Evolutionary conservation across 2,888 invertebrate species (phyloP).

Genomic region (Agrochola litura): DNA sequence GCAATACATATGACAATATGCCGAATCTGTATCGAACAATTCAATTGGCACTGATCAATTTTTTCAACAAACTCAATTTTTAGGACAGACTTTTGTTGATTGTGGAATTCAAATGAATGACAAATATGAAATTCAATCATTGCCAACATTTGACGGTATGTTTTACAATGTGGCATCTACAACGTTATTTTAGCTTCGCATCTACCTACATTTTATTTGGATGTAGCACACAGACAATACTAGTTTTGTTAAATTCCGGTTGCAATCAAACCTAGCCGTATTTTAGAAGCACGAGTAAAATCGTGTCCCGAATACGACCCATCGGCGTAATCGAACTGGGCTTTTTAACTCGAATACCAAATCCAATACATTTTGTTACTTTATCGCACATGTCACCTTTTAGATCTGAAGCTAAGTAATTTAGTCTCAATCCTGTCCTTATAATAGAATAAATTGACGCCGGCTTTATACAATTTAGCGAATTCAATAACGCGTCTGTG

Average conservation of each 20-base stretch:
- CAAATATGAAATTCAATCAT: constrained; percentile 41
- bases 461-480: constrained; percentile 38
- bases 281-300: constrained; percentile 53
- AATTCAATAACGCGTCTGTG: constrained; percentile 51
- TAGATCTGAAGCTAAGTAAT: constrained; percentile 38
- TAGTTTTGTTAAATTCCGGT: constrained; percentile 46
- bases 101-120: constrained; percentile 38
- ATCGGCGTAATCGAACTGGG: constrained; percentile 55
- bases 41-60: constrained; percentile 60
- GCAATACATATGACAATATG: constrained; percentile 66
- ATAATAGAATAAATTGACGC: constrained; percentile 39
- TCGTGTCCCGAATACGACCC: constrained; percentile 62
- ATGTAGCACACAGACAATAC: constrained; percentile 20
- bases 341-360: constrained; percentile 48
- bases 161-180: constrained; percentile 6
- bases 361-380: constrained; percentile 49
- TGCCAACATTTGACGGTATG: not conserved
- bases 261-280: constrained; percentile 55
- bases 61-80: constrained; percentile 48
- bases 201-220: constrained; percentile 15
- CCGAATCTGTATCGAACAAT: constrained; percentile 63
- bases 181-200: not conserved
- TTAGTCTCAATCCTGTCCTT: constrained; percentile 28
- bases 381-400: constrained; percentile 49
- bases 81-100: constrained; percentile 29